Evolutionary conservation across 2,113 vertebrate species (phyloP).

Genomic region (Misgurnus anguillicaudatus): DNA sequence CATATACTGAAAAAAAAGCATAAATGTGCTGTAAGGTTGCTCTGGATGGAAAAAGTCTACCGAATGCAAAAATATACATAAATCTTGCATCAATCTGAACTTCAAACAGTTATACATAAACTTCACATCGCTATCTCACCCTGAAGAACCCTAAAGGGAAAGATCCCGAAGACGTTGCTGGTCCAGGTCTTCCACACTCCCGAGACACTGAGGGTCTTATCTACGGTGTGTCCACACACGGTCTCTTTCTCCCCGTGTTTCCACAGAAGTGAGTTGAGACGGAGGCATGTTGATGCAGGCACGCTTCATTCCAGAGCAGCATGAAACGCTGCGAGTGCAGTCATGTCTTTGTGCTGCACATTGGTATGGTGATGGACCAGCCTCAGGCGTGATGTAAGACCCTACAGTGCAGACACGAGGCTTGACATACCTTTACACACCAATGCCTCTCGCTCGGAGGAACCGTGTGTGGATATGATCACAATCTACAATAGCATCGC

Average conservation of each 20-base stretch:
- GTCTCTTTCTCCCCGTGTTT: conserved; percentile 27
- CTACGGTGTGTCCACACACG: conserved; percentile 17
- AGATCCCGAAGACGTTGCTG: conserved; percentile 15
- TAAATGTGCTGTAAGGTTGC: too few species aligned
- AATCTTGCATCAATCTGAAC: background rate
- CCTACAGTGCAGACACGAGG: background rate
- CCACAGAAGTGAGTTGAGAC: conserved; percentile 12
- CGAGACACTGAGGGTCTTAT: conserved; percentile 4
- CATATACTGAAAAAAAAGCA: too few species aligned
- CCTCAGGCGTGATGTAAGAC: conserved; percentile 16
- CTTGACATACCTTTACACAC: conserved; percentile 30
- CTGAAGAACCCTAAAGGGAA: conserved; percentile 46
- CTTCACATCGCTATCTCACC: conserved; percentile 36
- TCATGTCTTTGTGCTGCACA: conserved; percentile 29
- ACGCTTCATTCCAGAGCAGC: conserved; percentile 51
- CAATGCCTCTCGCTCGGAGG: background rate
- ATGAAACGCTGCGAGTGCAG: conserved; percentile 39
- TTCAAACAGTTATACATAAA: background rate
- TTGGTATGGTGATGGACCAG: background rate
- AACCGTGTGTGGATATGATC: background rate
- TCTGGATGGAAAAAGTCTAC: too few species aligned
- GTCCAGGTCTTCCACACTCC: background rate
- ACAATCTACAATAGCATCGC: background rate
- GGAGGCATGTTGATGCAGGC: conserved; percentile 52
- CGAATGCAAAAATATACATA: too few species aligned